These are phyloP conservation scores for Heterocephalus glaber DNA, from an alignment of 2,113 vertebrate genomes.

Conservation along the genomic window DNA sequence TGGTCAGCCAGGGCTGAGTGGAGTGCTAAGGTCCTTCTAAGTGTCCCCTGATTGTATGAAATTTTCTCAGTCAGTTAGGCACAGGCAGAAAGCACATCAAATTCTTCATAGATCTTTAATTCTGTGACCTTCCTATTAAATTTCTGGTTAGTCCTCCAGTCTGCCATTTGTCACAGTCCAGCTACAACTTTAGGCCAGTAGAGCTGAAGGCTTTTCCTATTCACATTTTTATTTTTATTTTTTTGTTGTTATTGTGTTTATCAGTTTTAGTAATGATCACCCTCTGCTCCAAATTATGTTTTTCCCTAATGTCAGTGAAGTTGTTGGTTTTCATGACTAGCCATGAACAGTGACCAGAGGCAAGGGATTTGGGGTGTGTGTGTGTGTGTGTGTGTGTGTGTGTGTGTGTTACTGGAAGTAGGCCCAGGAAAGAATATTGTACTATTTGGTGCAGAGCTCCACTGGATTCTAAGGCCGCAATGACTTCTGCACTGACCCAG, in stretches of 20 bases:
- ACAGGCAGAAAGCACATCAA: not conserved
- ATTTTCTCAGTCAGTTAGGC: not conserved
- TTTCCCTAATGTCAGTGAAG: not conserved
- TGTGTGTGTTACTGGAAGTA: not conserved
- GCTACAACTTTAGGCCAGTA: not conserved
- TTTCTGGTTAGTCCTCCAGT: constrained; percentile 4
- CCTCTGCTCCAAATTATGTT: not conserved
- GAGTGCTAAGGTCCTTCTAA: not conserved
- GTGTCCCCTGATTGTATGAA: not conserved
- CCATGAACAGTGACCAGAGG: not conserved
- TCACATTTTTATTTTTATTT: not conserved
- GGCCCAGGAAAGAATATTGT: too few species aligned
- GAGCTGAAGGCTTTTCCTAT: not conserved
- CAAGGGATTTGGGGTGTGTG: not conserved
- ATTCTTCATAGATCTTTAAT: not conserved
- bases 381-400: not conserved
- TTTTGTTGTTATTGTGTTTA: not conserved
- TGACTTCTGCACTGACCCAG: too few species aligned
- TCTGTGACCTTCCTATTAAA: not conserved
- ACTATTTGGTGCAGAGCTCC: too few species aligned
- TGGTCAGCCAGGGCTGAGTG: not conserved
- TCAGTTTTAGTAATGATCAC: not conserved
- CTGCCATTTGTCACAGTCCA: not conserved
- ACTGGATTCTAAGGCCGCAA: too few species aligned
- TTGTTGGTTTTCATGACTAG: constrained; percentile 23